phyloP scores from a whole-genome alignment of 2,888 invertebrate species.

The Acronicta psi region DNA sequence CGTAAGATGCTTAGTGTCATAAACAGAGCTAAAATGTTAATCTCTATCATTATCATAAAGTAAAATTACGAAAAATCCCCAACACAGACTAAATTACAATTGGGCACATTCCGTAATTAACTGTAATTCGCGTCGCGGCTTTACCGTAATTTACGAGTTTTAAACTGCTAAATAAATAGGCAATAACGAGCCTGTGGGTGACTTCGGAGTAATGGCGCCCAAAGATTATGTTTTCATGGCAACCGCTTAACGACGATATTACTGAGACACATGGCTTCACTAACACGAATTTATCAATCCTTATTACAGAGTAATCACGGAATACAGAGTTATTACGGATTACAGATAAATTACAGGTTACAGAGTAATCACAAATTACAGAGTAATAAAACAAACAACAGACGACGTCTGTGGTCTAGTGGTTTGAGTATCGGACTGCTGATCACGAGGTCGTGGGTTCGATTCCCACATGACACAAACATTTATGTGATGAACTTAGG shows the following conservation, averaged over 20 bases:
- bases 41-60: conserved; percentile 33
- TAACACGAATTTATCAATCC: conserved; percentile 43
- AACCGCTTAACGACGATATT: conserved; percentile 44
- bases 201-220: conserved; percentile 45
- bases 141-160: conserved; percentile 61
- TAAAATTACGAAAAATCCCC: conserved; percentile 31
- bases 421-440: no score
- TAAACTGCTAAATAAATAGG: conserved; percentile 63
- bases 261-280: conserved; percentile 30
- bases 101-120: conserved; percentile 57
- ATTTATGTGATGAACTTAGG: no score
- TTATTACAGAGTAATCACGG: conserved; percentile 26
- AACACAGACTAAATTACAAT: conserved; percentile 45
- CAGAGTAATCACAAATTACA: no score
- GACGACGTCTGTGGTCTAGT: no score
- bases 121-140: conserved; percentile 57
- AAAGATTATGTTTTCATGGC: conserved; percentile 53
- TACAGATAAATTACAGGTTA: no score
- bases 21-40: conserved; percentile 12
- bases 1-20: neutral
- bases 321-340: neutral
- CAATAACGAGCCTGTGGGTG: conserved; percentile 53
- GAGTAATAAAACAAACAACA: no score
- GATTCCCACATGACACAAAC: no score
- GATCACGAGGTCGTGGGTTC: no score